phyloP scores from a whole-genome alignment of 2,113 vertebrate genomes.

The Otis tarda region DNA sequence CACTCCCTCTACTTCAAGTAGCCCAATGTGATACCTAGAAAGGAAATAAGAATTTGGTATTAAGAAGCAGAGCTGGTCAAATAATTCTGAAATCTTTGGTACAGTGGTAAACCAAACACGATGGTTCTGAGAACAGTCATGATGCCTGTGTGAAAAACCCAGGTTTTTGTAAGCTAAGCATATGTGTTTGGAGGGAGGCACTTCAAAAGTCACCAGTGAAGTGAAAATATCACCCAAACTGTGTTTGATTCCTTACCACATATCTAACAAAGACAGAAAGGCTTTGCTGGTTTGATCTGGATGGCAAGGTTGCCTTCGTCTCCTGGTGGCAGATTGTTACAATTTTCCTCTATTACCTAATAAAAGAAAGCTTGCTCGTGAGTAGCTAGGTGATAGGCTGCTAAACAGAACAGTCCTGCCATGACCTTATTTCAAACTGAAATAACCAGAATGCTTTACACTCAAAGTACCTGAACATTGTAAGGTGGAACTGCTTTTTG shows the following conservation, averaged over 20 bases:
- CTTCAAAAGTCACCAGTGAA: neutral
- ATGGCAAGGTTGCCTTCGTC: slow-evolving; percentile 66
- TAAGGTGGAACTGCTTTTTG: slow-evolving; percentile 65
- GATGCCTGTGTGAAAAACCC: neutral
- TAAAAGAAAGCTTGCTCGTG: neutral
- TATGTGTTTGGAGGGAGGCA: neutral
- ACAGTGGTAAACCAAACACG: neutral
- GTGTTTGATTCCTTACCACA: slow-evolving; percentile 15
- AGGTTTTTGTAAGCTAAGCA: neutral
- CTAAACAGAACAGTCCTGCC: neutral
- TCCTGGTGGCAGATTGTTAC: slow-evolving; percentile 33
- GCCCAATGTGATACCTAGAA: slow-evolving; percentile 64
- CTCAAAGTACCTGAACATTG: slow-evolving; percentile 58
- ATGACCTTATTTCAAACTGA: neutral
- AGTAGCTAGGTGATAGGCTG: neutral
- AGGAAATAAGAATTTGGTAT: neutral
- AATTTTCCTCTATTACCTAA: slow-evolving; percentile 66
- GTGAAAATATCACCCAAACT: neutral
- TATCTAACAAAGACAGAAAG: slow-evolving; percentile 65
- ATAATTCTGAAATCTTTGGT: neutral
- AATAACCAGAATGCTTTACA: neutral
- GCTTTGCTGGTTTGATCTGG: slow-evolving; percentile 63
- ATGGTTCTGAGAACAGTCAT: neutral
- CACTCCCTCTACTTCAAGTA: slow-evolving; percentile 66
- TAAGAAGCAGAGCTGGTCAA: neutral